Evolutionary conservation across 2,888 invertebrate genomes (phyloP).

Genomic region (Acholoe squamosa): DNA sequence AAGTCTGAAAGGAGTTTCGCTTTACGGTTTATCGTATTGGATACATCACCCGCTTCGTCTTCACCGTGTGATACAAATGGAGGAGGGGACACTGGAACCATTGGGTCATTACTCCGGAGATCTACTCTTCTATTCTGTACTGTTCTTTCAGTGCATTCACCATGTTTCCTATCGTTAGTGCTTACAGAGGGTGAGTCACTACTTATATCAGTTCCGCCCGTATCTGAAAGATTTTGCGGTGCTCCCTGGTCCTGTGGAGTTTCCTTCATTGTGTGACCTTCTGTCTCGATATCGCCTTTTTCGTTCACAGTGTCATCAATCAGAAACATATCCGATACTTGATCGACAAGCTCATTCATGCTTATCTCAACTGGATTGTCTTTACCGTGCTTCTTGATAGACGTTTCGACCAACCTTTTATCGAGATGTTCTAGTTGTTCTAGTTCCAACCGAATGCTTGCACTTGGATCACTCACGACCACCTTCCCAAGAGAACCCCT

Average conservation of each 20-base stretch:
- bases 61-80: not conserved
- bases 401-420: not conserved
- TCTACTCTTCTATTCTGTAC: not conserved
- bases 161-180: not conserved
- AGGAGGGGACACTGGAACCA: constrained; percentile 6
- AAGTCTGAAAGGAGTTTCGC: constrained; percentile 3
- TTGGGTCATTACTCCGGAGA: constrained; percentile 1
- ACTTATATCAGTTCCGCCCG: not conserved
- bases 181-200: not conserved
- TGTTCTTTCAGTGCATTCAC: not conserved
- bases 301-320: not conserved
- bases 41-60: not conserved
- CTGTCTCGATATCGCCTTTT: not conserved
- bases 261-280: not conserved
- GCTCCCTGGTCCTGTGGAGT: not conserved
- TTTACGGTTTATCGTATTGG: not conserved
- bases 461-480: not conserved
- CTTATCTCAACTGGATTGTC: not conserved
- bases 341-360: not conserved
- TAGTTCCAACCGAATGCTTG: not conserved
- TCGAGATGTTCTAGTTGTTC: not conserved
- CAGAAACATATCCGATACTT: not conserved
- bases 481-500: not conserved
- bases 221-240: not conserved
- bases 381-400: not conserved